These are phyloP conservation scores for Ephestia elutella DNA, from an alignment of 1,140 invertebrate genomes.

Conservation along the genomic window DNA sequence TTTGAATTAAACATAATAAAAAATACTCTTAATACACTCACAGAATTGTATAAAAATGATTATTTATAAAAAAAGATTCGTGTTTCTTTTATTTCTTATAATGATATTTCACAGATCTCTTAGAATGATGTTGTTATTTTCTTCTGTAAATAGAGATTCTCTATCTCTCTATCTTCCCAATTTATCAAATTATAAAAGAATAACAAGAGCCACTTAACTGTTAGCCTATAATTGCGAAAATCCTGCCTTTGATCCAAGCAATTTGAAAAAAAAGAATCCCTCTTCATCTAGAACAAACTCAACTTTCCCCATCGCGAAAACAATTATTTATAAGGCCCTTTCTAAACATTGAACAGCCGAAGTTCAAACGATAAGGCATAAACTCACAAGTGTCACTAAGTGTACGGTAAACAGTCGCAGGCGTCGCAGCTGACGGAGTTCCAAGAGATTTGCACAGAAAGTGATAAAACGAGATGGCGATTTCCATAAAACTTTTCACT, in stretches of 20 bases:
- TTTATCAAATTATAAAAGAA: too few relatives aligned
- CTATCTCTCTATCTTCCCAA: too few relatives aligned
- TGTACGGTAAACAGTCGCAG: background rate
- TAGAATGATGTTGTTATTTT: too few relatives aligned
- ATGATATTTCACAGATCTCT: too few relatives aligned
- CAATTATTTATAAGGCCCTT: slow-evolving; percentile 2
- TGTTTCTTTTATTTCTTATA: too few relatives aligned
- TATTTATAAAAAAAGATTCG: too few relatives aligned
- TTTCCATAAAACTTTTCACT: slow-evolving; percentile 2
- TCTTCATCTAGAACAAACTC: background rate
- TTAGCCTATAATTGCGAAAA: too few relatives aligned
- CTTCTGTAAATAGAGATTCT: too few relatives aligned
- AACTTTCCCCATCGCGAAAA: background rate
- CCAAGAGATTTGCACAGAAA: background rate
- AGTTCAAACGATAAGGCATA: slow-evolving; percentile 3
- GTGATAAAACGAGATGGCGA: background rate
- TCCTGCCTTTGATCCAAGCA: background rate
- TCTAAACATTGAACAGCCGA: background rate
- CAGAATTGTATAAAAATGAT: too few relatives aligned
- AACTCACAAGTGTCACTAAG: slow-evolving; percentile 1
- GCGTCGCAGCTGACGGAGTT: background rate
- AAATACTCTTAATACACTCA: too few relatives aligned
- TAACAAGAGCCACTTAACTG: too few relatives aligned
- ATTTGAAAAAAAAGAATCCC: background rate
- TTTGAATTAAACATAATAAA: too few relatives aligned